A percentile compares a stretch with the other conserved stretches of the same genome.
These are phyloP conservation scores for Cotesia glomerata DNA, from an alignment of 1,140 invertebrate genomes.

Conservation along the genomic window DNA sequence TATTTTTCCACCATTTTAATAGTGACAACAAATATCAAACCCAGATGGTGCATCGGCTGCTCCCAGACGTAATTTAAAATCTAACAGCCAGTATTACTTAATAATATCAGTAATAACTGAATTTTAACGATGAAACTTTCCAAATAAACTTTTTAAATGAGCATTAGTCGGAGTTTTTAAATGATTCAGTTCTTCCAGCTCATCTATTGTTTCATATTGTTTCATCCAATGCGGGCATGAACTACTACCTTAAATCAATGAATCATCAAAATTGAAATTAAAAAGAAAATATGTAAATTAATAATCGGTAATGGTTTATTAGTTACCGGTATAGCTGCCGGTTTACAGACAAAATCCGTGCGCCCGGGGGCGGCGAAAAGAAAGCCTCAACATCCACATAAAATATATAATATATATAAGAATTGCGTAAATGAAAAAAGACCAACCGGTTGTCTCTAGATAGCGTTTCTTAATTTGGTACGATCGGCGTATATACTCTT, in stretches of 20 bases:
- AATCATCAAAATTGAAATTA: neutral
- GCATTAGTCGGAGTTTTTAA: too few relatives aligned
- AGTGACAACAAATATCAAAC: too few relatives aligned
- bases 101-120: too few relatives aligned
- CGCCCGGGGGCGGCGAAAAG: slow-evolving; percentile 10
- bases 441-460: neutral
- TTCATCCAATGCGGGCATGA: neutral
- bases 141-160: too few relatives aligned
- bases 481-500: slow-evolving; percentile 32
- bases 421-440: slow-evolving; percentile 20
- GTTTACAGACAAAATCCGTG: neutral
- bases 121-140: too few relatives aligned
- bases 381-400: slow-evolving; percentile 14
- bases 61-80: too few relatives aligned
- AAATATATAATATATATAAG: too few relatives aligned
- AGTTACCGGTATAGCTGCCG: neutral
- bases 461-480: slow-evolving; percentile 37
- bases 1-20: too few relatives aligned
- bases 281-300: neutral
- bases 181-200: too few relatives aligned
- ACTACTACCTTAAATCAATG: neutral
- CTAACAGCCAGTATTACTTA: too few relatives aligned
- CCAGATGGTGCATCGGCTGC: too few relatives aligned
- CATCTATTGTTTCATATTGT: too few relatives aligned
- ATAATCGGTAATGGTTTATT: neutral